A percentile compares a stretch with the other conserved stretches of the same genome.
These are phyloP conservation scores for Pecten maximus DNA, from an alignment of 2,888 invertebrate genomes.

Conservation along the genomic window DNA sequence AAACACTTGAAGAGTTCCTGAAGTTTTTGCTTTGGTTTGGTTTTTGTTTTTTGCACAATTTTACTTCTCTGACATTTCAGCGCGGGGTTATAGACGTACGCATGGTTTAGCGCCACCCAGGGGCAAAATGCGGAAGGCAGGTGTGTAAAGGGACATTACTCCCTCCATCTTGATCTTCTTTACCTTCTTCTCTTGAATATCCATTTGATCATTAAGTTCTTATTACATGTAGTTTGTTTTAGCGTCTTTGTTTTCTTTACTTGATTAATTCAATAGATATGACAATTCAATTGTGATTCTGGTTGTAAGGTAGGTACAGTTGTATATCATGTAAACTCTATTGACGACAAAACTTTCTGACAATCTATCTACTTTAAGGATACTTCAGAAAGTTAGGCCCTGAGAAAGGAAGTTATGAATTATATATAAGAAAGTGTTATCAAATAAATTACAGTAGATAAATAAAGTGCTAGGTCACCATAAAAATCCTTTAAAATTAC, in stretches of 20 bases:
- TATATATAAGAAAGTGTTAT: too few species aligned
- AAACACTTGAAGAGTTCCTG: background rate
- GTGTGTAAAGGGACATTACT: constrained; percentile 52
- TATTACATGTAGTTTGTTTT: background rate
- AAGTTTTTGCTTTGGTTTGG: background rate
- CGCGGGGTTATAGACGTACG: constrained; percentile 30
- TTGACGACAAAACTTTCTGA: too few species aligned
- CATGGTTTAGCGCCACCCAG: constrained; percentile 46
- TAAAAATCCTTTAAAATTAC: too few species aligned
- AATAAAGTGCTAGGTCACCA: too few species aligned
- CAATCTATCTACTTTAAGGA: too few species aligned
- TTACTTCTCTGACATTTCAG: constrained; percentile 33
- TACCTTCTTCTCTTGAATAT: background rate
- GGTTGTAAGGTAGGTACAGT: too few species aligned
- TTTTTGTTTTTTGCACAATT: background rate
- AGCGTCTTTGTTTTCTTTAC: background rate
- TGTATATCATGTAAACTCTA: too few species aligned
- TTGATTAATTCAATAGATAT: background rate
- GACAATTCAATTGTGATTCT: too few species aligned
- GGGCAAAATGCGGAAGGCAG: constrained; percentile 68
- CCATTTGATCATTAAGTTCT: background rate
- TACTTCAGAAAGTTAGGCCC: too few species aligned
- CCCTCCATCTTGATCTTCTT: background rate
- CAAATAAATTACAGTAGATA: too few species aligned
- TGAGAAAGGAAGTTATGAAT: too few species aligned